phyloP scores from a whole-genome alignment of 2,888 invertebrate genomes.

The Pachycephus smyrnensis region DNA sequence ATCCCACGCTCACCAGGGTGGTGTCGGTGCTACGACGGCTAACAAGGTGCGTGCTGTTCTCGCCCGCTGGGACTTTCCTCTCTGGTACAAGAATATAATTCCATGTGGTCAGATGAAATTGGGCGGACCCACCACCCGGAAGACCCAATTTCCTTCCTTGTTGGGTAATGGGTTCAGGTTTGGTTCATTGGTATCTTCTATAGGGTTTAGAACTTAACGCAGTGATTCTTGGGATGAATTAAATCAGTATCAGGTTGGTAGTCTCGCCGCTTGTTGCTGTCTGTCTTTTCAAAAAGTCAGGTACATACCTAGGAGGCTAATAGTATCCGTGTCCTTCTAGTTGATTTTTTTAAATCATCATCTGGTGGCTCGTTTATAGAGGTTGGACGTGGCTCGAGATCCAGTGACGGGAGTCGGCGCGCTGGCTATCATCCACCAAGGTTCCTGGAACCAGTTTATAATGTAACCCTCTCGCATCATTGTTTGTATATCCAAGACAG shows the following conservation, averaged over 20 bases:
- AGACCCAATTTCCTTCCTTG: background rate
- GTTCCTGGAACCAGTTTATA: slow-evolving; percentile 6
- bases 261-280: background rate
- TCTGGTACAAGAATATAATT: background rate
- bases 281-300: background rate
- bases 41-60: slow-evolving; percentile 18
- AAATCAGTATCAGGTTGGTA: background rate
- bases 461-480: slow-evolving; percentile 6
- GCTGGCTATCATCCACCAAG: background rate
- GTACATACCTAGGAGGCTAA: background rate
- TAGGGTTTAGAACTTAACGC: background rate
- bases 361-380: background rate
- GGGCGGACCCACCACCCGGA: background rate
- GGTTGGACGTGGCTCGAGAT: slow-evolving; percentile 4
- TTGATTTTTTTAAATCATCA: background rate
- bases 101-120: background rate
- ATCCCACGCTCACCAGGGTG: slow-evolving; percentile 38
- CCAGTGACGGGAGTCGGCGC: background rate
- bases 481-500: slow-evolving; percentile 5
- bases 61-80: slow-evolving; percentile 8
- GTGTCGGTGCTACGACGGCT: slow-evolving; percentile 26
- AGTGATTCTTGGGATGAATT: background rate
- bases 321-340: background rate
- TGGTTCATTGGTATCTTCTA: background rate
- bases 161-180: background rate